Percentiles rank a stretch among this genome's conserved stretches.
These are phyloP conservation scores for Aradophagus sp. DNA, from an alignment of 1,140 invertebrate genomes.

Conservation along the genomic window DNA sequence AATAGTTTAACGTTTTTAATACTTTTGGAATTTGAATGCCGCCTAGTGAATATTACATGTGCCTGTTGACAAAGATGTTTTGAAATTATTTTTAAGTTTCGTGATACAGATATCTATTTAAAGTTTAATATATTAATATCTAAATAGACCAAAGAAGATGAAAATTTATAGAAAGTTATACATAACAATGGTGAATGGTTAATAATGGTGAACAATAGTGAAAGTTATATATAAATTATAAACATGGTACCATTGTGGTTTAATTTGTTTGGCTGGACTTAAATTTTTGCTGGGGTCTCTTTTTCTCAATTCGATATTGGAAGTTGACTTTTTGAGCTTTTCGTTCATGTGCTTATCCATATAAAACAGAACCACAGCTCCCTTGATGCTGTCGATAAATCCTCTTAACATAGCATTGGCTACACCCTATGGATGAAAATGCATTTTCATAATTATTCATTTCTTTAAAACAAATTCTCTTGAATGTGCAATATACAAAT, in stretches of 20 bases:
- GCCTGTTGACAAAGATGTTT: no score
- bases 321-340: conserved; percentile 75
- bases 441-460: conserved; percentile 17
- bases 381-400: conserved; percentile 81
- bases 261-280: conserved; percentile 71
- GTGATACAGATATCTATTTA: no score
- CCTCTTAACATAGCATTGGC: conserved; percentile 79
- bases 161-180: no score
- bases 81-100: no score
- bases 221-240: background rate
- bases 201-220: conserved; percentile 8
- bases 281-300: conserved; percentile 64
- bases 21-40: no score
- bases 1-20: no score
- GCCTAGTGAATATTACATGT: no score
- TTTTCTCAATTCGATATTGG: conserved; percentile 72
- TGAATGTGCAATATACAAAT: no score
- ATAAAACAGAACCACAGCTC: conserved; percentile 81
- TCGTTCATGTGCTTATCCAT: conserved; percentile 83
- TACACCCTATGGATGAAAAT: conserved; percentile 76
- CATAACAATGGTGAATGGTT: no score
- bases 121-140: no score
- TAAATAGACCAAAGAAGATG: no score
- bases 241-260: conserved; percentile 74
- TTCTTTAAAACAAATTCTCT: background rate